Evolutionary conservation across 2,113 vertebrate species (phyloP), one percentile per base, ranked within the genome.

Genomic region (Actenoides hombroni): DNA sequence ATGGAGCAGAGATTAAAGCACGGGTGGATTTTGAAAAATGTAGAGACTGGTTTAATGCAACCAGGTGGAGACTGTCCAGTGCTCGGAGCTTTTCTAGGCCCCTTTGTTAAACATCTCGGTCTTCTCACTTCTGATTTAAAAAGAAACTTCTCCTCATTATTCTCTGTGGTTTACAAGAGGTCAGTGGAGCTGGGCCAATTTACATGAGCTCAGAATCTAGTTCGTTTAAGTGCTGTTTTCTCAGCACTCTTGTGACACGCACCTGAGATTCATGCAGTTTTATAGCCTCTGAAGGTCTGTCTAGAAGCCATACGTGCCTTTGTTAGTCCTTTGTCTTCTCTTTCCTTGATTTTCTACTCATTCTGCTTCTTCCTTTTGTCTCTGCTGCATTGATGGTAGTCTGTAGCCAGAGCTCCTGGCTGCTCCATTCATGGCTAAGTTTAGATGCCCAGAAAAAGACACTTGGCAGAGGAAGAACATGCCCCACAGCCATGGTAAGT

Each of bases 101-200:
- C 83, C 82, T 89, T 90, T 84, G 92, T 95, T 94, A 96, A 97
- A 97, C 68, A 33, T 68, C 92, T 96, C 93, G 80, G 78, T n/a
- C 68, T 39, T 82, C 70, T 42, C 70, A 76, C 28, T 86, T 71
- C 60, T 90, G 26, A 31, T 59, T 56, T 77, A 77, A 71, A 91
- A 83, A 76, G 68, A 35, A 65, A 46, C 60, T 76, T 83, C 56
- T 77, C 57, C 40, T 26, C 71, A 60, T 67, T 71, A 86, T 88
- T 94, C 68, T 91, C 64, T 5, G 20, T 71, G 71, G 89, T 90
- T 86, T 64, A 81, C 67, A 88, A 49, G 95, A 80, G 84, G 83
- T 67, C 23, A 28, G 78, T 39, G 48, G 85, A 83, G 42, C 48
- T 59, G 53, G 18, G 81, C 77, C 42, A 6, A 3, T 67, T 83